Evolutionary conservation across 2,888 invertebrate species (phyloP).

Genomic region (Leptinotarsa tumamoca): DNA sequence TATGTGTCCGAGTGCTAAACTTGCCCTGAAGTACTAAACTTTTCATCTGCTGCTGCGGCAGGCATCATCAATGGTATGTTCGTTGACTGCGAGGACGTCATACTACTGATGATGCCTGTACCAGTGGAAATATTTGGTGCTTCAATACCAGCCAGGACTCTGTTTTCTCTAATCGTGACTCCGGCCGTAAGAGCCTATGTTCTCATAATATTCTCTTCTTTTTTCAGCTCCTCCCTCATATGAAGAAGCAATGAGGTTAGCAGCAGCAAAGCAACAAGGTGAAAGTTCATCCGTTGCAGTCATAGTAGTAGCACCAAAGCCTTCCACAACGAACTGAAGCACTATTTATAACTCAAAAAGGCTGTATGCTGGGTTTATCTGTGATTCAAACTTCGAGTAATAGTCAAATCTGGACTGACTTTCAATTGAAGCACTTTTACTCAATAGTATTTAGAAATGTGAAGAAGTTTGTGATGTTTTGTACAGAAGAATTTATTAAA

Average conservation of each 20-base stretch:
- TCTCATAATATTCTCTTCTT: constrained; percentile 15
- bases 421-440: constrained; percentile 1
- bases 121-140: too few relatives aligned
- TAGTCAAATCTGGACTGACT: not conserved
- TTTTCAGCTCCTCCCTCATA: constrained; percentile 55
- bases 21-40: too few relatives aligned
- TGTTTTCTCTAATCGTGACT: too few relatives aligned
- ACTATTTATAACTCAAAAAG: not conserved
- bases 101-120: too few relatives aligned
- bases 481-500: not conserved
- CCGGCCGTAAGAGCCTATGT: not conserved
- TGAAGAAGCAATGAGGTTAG: constrained; percentile 54
- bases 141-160: too few relatives aligned
- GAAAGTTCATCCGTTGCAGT: constrained; percentile 34
- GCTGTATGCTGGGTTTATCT: not conserved
- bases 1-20: too few relatives aligned
- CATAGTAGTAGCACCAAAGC: constrained; percentile 33
- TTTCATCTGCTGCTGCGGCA: too few relatives aligned
- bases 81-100: too few relatives aligned
- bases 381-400: not conserved
- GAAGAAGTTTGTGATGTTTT: not conserved
- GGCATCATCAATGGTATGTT: too few relatives aligned
- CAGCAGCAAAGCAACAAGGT: constrained; percentile 41
- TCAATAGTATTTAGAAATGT: constrained; percentile 4
- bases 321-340: constrained; percentile 6